Evolutionary conservation across 2,888 invertebrate species (phyloP).

Genomic region (Toxonevra muliebris): DNA sequence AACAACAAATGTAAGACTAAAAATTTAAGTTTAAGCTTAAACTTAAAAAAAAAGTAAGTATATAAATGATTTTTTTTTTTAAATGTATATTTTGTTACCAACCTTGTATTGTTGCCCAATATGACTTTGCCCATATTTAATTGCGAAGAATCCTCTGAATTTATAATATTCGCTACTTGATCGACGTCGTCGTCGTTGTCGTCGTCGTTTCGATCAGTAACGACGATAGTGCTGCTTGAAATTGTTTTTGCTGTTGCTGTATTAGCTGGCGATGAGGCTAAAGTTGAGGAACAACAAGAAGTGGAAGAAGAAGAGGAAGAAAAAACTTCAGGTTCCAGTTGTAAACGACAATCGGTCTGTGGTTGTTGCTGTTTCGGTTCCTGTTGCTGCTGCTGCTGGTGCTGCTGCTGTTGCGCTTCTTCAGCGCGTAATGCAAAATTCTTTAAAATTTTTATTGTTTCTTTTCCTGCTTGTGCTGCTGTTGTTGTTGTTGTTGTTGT

Average conservation of each 20-base stretch:
- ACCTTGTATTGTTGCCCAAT: constrained; percentile 58
- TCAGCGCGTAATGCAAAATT: constrained; percentile 18
- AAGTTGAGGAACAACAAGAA: neutral
- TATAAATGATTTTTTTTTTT: neutral
- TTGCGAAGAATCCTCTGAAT: constrained; percentile 53
- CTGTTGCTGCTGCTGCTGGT: constrained; percentile 5
- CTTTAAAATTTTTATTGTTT: constrained; percentile 13
- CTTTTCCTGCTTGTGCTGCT: constrained; percentile 15
- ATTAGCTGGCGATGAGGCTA: constrained; percentile 2
- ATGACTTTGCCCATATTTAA: constrained; percentile 58
- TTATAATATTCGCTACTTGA: constrained; percentile 26
- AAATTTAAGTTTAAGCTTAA: neutral
- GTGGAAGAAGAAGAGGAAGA: neutral
- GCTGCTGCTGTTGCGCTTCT: constrained; percentile 10
- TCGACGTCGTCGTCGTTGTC: constrained; percentile 25
- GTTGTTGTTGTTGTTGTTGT: constrained; percentile 21
- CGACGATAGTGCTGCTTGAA: constrained; percentile 18
- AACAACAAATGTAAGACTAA: too few relatives aligned
- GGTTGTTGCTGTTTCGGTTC: constrained; percentile 19
- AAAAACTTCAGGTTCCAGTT: constrained; percentile 10
- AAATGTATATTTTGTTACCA: constrained; percentile 38
- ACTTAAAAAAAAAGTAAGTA: neutral
- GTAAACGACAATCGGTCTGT: constrained; percentile 22
- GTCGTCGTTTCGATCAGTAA: constrained; percentile 25
- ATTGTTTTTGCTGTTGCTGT: constrained; percentile 14